Evolutionary conservation across 64 coral and sea anemone genomes (phyloP).

Genomic region (Montipora cactus): DNA sequence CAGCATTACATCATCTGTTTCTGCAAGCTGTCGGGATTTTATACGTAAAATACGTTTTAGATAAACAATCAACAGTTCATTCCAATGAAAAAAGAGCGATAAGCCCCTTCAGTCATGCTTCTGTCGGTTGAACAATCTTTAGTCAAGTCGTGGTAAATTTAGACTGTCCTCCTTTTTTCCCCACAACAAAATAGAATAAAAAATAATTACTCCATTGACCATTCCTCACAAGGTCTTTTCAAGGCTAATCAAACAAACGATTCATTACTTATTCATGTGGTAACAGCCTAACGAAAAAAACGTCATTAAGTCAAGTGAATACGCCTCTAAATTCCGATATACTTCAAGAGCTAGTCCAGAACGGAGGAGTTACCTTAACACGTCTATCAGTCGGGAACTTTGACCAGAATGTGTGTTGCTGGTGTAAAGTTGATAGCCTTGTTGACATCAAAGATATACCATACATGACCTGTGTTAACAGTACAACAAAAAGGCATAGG

Average conservation of each 20-base stretch:
- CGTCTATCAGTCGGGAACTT: not conserved
- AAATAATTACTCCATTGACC: no score
- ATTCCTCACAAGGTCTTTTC: no score
- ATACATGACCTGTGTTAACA: slow-evolving; percentile 13
- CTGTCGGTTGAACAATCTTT: not conserved
- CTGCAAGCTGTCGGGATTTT: not conserved
- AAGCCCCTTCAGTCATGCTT: not conserved
- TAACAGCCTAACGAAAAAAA: no score
- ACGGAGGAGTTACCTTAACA: not conserved
- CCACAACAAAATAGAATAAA: no score
- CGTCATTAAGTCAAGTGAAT: no score
- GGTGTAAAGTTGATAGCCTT: slow-evolving; percentile 9
- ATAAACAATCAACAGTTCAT: not conserved
- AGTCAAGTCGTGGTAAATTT: no score
- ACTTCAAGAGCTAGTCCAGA: not conserved
- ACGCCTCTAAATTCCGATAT: no score
- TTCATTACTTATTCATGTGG: no score
- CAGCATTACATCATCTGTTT: not conserved
- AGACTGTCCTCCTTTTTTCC: no score
- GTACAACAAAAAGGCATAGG: not conserved
- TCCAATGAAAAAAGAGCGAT: not conserved
- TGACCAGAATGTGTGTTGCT: not conserved
- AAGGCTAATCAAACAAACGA: no score
- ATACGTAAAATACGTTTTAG: not conserved
- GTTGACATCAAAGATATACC: slow-evolving; percentile 24